Percentiles rank a stretch among this genome's conserved stretches.
Conservation (phyloP, 2,888 invertebrate species). For the Celastrina argiolus region DNA sequence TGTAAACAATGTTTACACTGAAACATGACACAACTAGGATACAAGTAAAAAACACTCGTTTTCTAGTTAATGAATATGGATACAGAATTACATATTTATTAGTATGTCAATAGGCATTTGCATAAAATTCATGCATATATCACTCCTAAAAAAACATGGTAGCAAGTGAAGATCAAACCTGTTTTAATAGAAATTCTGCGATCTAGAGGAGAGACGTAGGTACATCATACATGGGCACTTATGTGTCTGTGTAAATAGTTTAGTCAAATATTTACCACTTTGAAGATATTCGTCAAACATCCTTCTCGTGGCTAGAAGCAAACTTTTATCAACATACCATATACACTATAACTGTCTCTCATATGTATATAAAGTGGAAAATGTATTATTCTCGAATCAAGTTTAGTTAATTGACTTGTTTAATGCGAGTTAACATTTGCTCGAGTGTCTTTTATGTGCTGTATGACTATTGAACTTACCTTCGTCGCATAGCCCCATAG, state of each 20-base stretch:
- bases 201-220: conserved; percentile 33
- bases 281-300: conserved; percentile 15
- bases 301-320: background rate
- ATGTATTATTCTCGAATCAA: conserved; percentile 35
- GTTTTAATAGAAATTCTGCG: conserved; percentile 54
- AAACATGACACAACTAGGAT: too few species aligned
- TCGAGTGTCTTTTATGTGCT: background rate
- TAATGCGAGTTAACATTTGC: conserved; percentile 39
- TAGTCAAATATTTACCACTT: conserved; percentile 2
- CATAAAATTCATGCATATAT: background rate
- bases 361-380: conserved; percentile 23
- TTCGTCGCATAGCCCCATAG: conserved; percentile 67
- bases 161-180: conserved; percentile 60
- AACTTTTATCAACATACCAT: background rate
- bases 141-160: conserved; percentile 37
- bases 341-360: background rate
- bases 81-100: conserved; percentile 1
- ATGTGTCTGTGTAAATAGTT: conserved; percentile 13
- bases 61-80: background rate
- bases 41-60: background rate
- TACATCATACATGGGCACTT: conserved; percentile 4
- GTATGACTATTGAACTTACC: conserved; percentile 47
- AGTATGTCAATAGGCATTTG: background rate
- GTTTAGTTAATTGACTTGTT: conserved; percentile 60
- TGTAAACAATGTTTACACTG: background rate